Evolutionary conservation across 2,888 invertebrate species (phyloP), one percentile per base, ranked within the genome.

Genomic region (Alloscopus bannaensis): DNA sequence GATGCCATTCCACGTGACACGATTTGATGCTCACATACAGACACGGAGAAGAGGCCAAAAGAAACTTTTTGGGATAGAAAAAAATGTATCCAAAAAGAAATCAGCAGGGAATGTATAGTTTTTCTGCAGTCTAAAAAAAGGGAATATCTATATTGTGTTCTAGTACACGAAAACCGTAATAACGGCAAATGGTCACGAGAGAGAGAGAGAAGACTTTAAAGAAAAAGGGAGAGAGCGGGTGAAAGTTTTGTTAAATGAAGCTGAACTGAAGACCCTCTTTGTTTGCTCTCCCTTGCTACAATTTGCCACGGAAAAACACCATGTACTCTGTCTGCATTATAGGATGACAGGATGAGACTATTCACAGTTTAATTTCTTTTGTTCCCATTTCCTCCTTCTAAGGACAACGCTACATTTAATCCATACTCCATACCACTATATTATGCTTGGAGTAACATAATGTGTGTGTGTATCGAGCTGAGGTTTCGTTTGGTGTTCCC

Each of bases 201-300:
- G 28, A 47, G 20, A 70, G 28, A 47, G 28, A 47, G 13, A 65
- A 28, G 40, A 60, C 22, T 50, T 50, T 20, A 50, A 50, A 50
- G 50, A 57, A 57, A 59, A 29, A 62, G 11, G 24, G 42, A n/a
- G 52, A 52, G 62, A 65, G 47, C 59, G 13, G 31, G 70, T 47
- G 70, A 70, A 70, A 70, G 70, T 70, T n/a, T 70, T 70, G 70
- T 70, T 70, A 70, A 70, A 70, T 70, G 70, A 70, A 70, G 70
- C 70, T 70, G 70, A 70, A 70, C 70, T 70, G 70, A 70, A 70
- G 59, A 70, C 70, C 45, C 57, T 45, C 59, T 70, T 60, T 70
- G 60, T 70, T 60, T 70, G 45, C 69, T 57, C 42, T 24, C 24
- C 2, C 22, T n/a, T n/a, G n/a, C n/a, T n/a, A n/a, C n/a, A n/a